Evolutionary conservation across 2,888 invertebrate genomes (phyloP), one percentile per base, ranked within the genome.

Genomic region (Tetragonula carbonaria): DNA sequence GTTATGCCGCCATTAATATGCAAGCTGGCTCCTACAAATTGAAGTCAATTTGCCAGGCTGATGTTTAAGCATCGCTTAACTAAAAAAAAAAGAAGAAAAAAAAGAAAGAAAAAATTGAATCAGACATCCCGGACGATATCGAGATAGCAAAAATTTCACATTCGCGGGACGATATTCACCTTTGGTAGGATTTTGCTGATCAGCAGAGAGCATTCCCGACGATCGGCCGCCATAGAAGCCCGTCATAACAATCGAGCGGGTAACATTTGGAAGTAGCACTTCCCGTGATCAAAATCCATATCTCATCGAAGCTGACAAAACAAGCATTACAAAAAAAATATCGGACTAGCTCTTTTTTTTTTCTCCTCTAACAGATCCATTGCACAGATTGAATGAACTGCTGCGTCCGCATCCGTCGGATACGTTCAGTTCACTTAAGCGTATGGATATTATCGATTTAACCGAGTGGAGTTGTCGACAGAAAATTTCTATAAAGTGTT

Each of bases 401-500:
- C 86, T 80, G 68, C 78, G 86, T 86, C 86, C 66, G 86, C 86
- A 83, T 78, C 86, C 86, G 86, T 80, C 86, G 86, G 86, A 77
- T 86, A 68, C 55, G 23, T 68, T 70, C 14, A 14, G 62, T 16
- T 45, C 63, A 11, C n/a, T 53, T 28, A 33, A n/a, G 21, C 65
- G 65, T 23, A 53, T 57, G 33, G 65, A 65, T 77, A 73, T 75
- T 21, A 45, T 16, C 50, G 23, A 70, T 63, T 67, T 38, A 16
- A 53, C 14, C 6, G 8, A 16, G 13, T 18, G 45, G 8, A 2
- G 45, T 45, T 45, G 8, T 82, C 13, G 11, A 57, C 21, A 2
- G 59, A 5, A 3, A 51, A 23, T 21, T 8, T 14, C 33, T 13
- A 5, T 3, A 33, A 16, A 4, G 2, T 8, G 28, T 5, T 28